Evolutionary conservation across 2,113 vertebrate genomes (phyloP).

Genomic region (Cygnus atratus): DNA sequence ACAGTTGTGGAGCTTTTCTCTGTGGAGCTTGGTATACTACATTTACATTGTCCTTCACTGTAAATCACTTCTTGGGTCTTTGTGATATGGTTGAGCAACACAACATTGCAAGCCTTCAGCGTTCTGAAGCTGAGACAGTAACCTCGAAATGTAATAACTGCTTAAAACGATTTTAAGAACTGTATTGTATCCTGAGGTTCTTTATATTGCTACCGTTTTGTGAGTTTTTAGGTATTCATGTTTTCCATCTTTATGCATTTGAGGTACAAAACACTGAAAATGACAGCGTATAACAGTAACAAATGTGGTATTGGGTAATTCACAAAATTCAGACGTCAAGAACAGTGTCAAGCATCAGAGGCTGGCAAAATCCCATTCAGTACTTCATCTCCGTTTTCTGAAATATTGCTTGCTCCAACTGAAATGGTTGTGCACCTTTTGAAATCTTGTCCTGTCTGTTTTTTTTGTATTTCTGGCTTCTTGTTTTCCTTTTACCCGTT

Average conservation of each 20-base stretch:
- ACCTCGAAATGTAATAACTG: not conserved
- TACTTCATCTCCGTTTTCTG: not conserved
- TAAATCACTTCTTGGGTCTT: not conserved
- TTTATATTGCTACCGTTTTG: not conserved
- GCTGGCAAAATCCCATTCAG: not conserved
- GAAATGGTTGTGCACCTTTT: not conserved
- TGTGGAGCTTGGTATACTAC: not conserved
- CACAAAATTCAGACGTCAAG: not conserved
- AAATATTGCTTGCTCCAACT: not conserved
- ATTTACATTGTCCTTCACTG: not conserved
- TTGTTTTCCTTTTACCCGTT: not conserved
- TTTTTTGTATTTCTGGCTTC: not conserved
- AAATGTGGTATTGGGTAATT: not conserved
- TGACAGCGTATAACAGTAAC: not conserved
- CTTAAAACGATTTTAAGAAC: not conserved
- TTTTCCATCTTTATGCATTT: not conserved
- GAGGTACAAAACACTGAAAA: not conserved
- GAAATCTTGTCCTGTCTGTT: not conserved
- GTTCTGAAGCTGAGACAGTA: not conserved
- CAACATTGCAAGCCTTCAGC: not conserved
- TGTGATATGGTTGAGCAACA: not conserved
- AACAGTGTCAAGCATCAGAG: not conserved
- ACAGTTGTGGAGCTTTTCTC: not conserved
- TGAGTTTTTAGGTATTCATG: not conserved
- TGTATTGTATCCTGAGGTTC: not conserved